Evolutionary conservation across 2,888 invertebrate species (phyloP).

Genomic region (Parelbella ahira): DNA sequence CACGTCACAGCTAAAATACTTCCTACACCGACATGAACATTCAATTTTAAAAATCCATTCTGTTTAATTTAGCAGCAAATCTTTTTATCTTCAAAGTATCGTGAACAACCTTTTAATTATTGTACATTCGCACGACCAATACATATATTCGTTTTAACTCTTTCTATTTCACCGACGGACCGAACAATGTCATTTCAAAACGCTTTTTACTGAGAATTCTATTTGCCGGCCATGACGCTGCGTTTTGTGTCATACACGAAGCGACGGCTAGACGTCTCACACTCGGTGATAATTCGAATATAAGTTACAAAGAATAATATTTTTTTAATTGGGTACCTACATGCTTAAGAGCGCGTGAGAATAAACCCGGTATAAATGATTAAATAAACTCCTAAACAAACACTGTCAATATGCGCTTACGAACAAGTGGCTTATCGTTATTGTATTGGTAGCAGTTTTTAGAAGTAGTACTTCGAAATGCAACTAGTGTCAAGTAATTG

Average conservation of each 20-base stretch:
- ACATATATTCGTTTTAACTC: constrained; percentile 12
- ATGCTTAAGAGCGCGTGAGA: constrained; percentile 16
- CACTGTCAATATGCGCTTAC: too few species aligned
- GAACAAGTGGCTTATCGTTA: too few species aligned
- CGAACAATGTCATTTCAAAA: constrained; percentile 19
- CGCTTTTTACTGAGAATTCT: constrained; percentile 26
- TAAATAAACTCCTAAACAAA: constrained; percentile 12
- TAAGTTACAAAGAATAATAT: constrained; percentile 20
- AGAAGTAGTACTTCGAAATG: too few species aligned
- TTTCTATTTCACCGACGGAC: constrained; percentile 16
- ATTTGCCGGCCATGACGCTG: constrained; percentile 22
- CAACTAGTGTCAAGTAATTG: too few species aligned
- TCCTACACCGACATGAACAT: too few species aligned
- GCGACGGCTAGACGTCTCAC: constrained; percentile 6
- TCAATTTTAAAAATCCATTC: constrained; percentile 1
- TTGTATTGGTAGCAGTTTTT: too few species aligned
- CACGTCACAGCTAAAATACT: too few species aligned
- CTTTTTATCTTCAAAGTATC: not conserved
- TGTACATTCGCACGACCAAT: constrained; percentile 10
- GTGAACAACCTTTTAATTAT: constrained; percentile 22
- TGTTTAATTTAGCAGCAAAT: constrained; percentile 5
- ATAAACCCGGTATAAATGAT: constrained; percentile 1
- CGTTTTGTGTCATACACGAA: constrained; percentile 12
- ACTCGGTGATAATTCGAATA: constrained; percentile 16
- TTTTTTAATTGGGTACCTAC: constrained; percentile 23